Evolutionary conservation across 2,888 invertebrate species (phyloP), one percentile per base, ranked within the genome.

Genomic region (Frankliniella intonsa): DNA sequence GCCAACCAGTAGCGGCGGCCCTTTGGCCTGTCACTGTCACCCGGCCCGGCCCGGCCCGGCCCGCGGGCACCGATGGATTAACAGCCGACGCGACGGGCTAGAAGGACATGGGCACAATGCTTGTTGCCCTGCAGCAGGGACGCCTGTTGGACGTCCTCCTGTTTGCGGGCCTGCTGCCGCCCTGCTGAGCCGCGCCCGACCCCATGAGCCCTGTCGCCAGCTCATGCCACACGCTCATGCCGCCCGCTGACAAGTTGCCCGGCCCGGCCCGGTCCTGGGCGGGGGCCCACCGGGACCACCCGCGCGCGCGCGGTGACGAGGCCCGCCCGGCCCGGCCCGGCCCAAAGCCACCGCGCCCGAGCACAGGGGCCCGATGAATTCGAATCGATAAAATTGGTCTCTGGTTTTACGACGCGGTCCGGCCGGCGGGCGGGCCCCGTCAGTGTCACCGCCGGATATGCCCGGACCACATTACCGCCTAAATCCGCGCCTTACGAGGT

Each of bases 371-470:
- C 69, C 25, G 69, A 76, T 76, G 38, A 38, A 38, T 76, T 76
- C 69, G 69, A 76, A 76, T 76, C 69, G 69, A 76, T 76, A 76
- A 76, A 76, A 76, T 76, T 76, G 69, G 69, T 76, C 69, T 76
- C 9, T 25, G 69, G 69, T 76, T 76, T 76, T 76, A 76, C 69
- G 69, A 76, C 17, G 69, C 69, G 3, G 69, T 11, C 69, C 25
- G 25, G 22, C 25, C 25, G 69, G 62, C 11, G 62, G 38, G 38
- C 38, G 5, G 38, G 62, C 62, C n/a, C n/a, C 17, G 62, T 62
- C 62, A 62, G 62, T 62, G 62, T 62, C 62, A n/a, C 62, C 62
- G 62, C 62, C 62, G 62, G 62, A 62, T 62, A 62, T 62, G 62
- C 62, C 62, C n/a, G 7, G 19, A 62, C 62, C 62, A 62, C 62